Evolutionary conservation across 2,113 vertebrate species (phyloP), one percentile per base, ranked within the genome.

Genomic region (Lethenteron camtschaticum): DNA sequence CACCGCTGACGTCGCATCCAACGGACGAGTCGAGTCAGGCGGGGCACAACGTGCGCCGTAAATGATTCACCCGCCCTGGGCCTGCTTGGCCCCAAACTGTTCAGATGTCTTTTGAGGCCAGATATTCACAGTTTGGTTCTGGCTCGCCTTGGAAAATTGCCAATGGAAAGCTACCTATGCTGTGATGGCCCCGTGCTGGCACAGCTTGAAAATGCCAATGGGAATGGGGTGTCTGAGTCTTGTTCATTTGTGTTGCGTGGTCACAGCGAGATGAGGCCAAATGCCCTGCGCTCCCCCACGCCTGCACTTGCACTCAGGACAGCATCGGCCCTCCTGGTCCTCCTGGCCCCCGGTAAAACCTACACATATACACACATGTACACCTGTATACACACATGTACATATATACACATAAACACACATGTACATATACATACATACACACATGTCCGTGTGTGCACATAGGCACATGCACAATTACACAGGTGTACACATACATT

Each of bases 261-360:
- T 81, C 78, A 71, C 77, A 99, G 94, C 85, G 94, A 77, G 85
- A 95, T 76, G 90, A 96, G 55, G 82, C 85, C 72, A 83, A 85
- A 70, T 99, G 94, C 10, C 85, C 90, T 3, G 76, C 89, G 9
- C 81, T 96, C 79, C 94, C 90, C 71, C 86, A 85, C 71, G 77
- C 92, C 72, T 99, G 92, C 60, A 86, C 87, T 75, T 99, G 94
- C 77, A 85, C 90, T 69, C 86, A 89, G 79, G 80, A 84, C 73
- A 94, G 79, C 74, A 95, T 90, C 77, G 87, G 89, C 70, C 82
- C 86, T 12, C 81, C 86, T 24, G 94, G 94, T 72, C 89, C 94
- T 56, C 81, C 85, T 1, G 94, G 94, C 76, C 86, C 89, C 89
- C 87, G 56, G 94, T 99, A 85, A 85, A 24, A 63, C 6, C 13